These are phyloP conservation scores for Eupithecia abbreviata DNA, from an alignment of 2,888 invertebrate species.

Conservation along the genomic window DNA sequence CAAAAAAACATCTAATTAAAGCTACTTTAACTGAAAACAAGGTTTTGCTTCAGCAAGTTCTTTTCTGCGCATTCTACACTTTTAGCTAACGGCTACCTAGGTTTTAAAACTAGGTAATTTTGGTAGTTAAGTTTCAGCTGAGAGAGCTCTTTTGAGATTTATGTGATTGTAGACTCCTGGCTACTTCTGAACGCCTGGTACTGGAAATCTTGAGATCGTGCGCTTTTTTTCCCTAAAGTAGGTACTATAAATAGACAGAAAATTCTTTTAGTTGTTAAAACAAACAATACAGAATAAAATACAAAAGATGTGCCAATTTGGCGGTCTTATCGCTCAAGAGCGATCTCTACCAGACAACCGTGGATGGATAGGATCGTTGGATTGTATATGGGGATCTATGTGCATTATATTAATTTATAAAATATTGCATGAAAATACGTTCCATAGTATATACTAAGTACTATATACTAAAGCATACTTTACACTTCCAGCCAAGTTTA, in stretches of 20 bases:
- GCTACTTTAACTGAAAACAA: background rate
- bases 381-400: too few relatives aligned
- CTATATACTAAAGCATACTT: too few relatives aligned
- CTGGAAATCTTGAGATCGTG: background rate
- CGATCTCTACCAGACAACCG: too few relatives aligned
- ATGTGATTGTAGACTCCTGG: slow-evolving; percentile 29
- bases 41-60: slow-evolving; percentile 6
- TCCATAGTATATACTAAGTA: too few relatives aligned
- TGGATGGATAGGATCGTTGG: too few relatives aligned
- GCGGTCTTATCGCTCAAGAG: too few relatives aligned
- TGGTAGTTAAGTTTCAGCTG: slow-evolving; percentile 28
- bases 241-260: background rate
- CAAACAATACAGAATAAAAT: too few relatives aligned
- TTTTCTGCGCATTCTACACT: slow-evolving; percentile 18
- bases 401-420: too few relatives aligned
- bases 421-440: too few relatives aligned
- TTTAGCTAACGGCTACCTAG: slow-evolving; percentile 10
- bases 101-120: slow-evolving; percentile 23
- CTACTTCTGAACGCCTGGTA: slow-evolving; percentile 28
- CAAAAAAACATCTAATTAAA: background rate
- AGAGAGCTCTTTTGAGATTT: slow-evolving; percentile 31
- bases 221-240: background rate
- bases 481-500: too few relatives aligned
- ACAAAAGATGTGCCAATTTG: too few relatives aligned
- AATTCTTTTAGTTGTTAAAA: too few relatives aligned